Conservation (phyloP, 2,113 vertebrate genomes). For the Brachyistius frenatus region DNA sequence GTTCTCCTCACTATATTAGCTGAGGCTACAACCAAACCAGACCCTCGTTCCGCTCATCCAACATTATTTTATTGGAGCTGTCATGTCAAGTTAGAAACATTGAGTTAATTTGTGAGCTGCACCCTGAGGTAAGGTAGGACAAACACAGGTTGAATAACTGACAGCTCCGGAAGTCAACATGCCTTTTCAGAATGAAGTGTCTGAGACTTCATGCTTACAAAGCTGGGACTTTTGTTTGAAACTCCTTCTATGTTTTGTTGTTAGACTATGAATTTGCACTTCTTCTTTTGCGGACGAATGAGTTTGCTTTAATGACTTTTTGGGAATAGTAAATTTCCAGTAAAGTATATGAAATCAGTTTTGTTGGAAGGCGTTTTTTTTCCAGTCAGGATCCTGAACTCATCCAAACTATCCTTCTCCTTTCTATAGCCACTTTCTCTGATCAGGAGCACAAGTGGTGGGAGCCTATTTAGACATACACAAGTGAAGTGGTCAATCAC, state of each 20-base stretch:
- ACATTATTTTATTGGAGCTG: conserved; percentile 50
- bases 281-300: background rate
- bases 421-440: background rate
- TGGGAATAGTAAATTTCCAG: too few relatives aligned
- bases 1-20: conserved; percentile 26
- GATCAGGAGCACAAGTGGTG: background rate
- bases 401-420: too few relatives aligned
- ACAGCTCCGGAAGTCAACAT: conserved; percentile 6
- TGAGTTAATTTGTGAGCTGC: conserved; percentile 40
- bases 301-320: background rate
- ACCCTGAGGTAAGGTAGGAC: conserved; percentile 36
- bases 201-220: conserved; percentile 6
- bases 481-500: background rate
- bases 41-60: conserved; percentile 20
- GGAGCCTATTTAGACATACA: background rate
- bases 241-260: background rate
- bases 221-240: background rate
- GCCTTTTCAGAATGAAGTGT: background rate
- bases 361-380: background rate
- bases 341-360: background rate
- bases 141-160: conserved; percentile 46
- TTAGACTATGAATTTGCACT: background rate
- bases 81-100: conserved; percentile 49
- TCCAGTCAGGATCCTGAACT: background rate
- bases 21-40: conserved; percentile 15